Evolutionary conservation across 2,888 invertebrate species (phyloP), one percentile per base, ranked within the genome.

Genomic region (Rhopalosiphum nymphaeae): DNA sequence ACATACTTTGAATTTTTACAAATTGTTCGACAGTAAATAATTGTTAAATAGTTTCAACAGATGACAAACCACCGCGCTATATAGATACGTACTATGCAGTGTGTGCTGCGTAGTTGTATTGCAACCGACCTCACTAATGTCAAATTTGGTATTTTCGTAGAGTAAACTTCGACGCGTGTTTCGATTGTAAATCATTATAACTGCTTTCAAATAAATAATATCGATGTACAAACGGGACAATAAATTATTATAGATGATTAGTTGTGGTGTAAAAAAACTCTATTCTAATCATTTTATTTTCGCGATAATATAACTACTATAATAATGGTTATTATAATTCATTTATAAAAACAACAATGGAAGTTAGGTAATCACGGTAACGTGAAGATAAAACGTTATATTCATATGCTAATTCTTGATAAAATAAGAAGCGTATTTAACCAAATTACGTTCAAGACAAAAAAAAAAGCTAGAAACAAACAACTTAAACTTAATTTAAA

Each of bases 401-500:
- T 92, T 92, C 86, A n/a, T 49, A 86, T 86, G 91, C 61, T 86
- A 92, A 92, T 86, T 86, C 26, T 26, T 86, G 49, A 87, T 36
- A 42, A 87, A 92, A 92, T 7, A 57, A 92, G 0, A 36, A 21
- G 67, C n/a, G 53, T 36, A 26, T 49, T 92, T 86, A 46, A 87
- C 46, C 9, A 1, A 92, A 61, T 61, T 36, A 36, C 61, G 57
- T 26, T 11, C 16, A 26, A 46, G 29, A 61, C 86, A n/a, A 67
- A 61, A 61, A 57, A 57, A 46, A 61, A 49, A 87, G 36, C 49
- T 11, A 3, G 61, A 46, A n/a, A 86, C 36, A 86, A 91, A 91
- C 84, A 42, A 42, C 29, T 78, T 49, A 26, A 78, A 42, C 53
- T 84, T 16, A 36, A 84, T 53, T 49, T 36, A 26, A 91, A 91